phyloP scores from a whole-genome alignment of 2,113 vertebrate species.

The Turnix velox region DNA sequence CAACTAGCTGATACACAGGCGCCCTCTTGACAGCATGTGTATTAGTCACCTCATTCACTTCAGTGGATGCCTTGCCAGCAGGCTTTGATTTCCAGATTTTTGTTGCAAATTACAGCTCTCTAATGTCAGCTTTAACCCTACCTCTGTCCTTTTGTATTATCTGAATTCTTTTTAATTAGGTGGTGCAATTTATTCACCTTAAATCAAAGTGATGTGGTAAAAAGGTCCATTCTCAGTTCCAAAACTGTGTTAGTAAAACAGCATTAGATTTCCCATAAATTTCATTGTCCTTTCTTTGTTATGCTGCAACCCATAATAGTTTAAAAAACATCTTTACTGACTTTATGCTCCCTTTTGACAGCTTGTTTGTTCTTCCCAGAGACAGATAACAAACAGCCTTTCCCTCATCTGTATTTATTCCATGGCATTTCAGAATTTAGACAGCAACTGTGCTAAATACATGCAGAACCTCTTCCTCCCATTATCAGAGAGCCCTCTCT shows the following conservation, averaged over 20 bases:
- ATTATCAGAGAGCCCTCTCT: background rate
- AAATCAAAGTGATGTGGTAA: background rate
- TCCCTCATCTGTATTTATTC: background rate
- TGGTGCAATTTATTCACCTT: constrained; percentile 5
- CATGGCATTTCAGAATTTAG: background rate
- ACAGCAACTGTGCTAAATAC: background rate
- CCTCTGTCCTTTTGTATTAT: constrained; percentile 1
- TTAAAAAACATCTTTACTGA: constrained; percentile 11
- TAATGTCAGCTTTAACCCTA: background rate
- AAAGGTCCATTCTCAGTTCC: background rate
- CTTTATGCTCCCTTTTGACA: constrained; percentile 27
- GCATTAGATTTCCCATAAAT: constrained; percentile 23
- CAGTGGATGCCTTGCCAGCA: background rate
- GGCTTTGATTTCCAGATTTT: constrained; percentile 24
- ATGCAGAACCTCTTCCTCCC: background rate
- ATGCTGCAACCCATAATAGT: background rate
- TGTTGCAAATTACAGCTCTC: constrained; percentile 22
- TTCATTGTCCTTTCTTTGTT: background rate
- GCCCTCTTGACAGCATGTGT: background rate
- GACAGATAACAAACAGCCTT: constrained; percentile 1
- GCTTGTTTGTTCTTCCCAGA: constrained; percentile 16
- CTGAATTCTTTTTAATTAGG: constrained; percentile 25
- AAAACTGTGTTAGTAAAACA: background rate
- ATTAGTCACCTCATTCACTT: constrained; percentile 18
- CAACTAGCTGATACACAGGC: background rate